phyloP scores from a whole-genome alignment of 2,888 invertebrate species.

The Troides helena region DNA sequence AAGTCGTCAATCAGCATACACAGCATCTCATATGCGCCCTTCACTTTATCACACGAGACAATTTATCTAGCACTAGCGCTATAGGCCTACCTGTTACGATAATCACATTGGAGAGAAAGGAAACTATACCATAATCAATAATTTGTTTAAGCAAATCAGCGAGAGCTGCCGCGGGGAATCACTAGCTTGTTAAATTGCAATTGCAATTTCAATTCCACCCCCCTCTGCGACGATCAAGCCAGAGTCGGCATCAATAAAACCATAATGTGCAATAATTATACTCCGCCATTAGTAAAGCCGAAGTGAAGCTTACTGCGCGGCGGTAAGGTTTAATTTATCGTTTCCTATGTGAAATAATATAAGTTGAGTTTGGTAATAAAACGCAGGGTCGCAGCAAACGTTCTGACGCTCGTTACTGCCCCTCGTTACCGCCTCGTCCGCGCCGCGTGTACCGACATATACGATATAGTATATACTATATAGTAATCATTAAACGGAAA shows the following conservation, averaged over 20 bases:
- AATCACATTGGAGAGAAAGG: too few species aligned
- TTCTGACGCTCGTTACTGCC: constrained; percentile 26
- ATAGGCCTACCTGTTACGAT: too few species aligned
- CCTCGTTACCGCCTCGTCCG: neutral
- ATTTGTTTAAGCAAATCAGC: neutral
- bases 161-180: constrained; percentile 1
- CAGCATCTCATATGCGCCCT: too few species aligned
- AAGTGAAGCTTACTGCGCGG: constrained; percentile 8
- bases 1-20: too few species aligned
- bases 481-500: constrained; percentile 18
- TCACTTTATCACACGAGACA: too few species aligned
- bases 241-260: constrained; percentile 35
- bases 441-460: constrained; percentile 4
- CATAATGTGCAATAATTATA: constrained; percentile 38
- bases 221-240: constrained; percentile 38
- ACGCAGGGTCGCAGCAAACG: constrained; percentile 30
- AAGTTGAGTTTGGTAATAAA: constrained; percentile 33
- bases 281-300: neutral
- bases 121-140: too few species aligned
- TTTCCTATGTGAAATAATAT: constrained; percentile 10
- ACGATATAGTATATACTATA: neutral
- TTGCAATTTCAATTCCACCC: constrained; percentile 37
- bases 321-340: constrained; percentile 6
- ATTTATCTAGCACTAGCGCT: too few species aligned
- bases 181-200: constrained; percentile 33